phyloP scores from a whole-genome alignment of 92 coral and sea anemone genomes.

The Micromussa lordhowensis region DNA sequence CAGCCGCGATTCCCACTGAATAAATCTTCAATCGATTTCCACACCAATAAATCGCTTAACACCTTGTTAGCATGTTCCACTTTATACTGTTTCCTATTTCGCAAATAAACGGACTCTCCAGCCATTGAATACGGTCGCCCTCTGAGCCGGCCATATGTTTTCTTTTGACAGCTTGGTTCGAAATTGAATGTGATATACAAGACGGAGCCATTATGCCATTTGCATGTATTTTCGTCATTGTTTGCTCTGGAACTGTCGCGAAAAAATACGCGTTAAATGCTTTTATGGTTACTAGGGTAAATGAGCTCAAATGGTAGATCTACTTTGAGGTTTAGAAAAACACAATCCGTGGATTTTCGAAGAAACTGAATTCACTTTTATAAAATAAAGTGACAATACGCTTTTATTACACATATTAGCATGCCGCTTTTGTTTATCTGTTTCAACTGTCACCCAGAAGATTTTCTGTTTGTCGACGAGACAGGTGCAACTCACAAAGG shows the following conservation, averaged over 20 bases:
- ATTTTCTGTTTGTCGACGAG: background rate
- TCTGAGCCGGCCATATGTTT: background rate
- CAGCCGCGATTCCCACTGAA: background rate
- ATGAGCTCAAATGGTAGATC: background rate
- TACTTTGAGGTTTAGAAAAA: background rate
- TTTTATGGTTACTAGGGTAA: background rate
- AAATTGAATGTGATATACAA: constrained; percentile 18
- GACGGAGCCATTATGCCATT: background rate
- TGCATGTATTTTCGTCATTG: constrained; percentile 1
- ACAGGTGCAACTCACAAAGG: constrained; percentile 27
- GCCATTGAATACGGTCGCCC: constrained; percentile 21
- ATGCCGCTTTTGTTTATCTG: constrained; percentile 13
- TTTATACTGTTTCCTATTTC: constrained; percentile 5
- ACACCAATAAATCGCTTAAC: background rate
- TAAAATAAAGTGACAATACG: constrained; percentile 11
- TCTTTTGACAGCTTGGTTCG: constrained; percentile 5
- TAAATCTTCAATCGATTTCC: background rate
- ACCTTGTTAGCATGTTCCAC: background rate
- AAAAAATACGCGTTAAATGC: background rate
- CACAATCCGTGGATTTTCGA: background rate
- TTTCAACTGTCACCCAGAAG: constrained; percentile 18
- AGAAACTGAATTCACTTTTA: background rate
- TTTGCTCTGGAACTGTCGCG: background rate
- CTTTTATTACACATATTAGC: constrained; percentile 27
- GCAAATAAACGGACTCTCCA: background rate